Evolutionary conservation across 2,888 invertebrate species (phyloP), one percentile per base, ranked within the genome.

Genomic region (Lampropteryx suffumata): DNA sequence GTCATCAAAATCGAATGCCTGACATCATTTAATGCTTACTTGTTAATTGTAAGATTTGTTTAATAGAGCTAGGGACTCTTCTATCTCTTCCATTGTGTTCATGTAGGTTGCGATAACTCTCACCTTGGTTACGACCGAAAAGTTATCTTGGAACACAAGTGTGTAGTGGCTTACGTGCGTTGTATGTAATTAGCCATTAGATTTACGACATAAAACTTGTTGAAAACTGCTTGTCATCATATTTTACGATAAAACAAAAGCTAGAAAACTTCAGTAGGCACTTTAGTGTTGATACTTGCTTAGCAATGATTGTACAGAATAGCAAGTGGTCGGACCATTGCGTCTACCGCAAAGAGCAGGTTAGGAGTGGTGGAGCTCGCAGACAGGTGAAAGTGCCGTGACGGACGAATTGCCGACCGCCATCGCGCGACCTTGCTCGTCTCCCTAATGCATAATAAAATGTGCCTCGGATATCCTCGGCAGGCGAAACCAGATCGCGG

Each of bases 331-430:
- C 26, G 42, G 17, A 24, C 48, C 55, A 56, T 61, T 36, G 45
- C 40, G 32, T 42, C 54, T 50, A 43, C 46, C 55, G 55, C 39
- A 45, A 55, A 60, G 54, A 56, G 54, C 56, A 24, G 59, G 61
- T 44, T 57, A 58, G 63, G 52, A 66, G 63, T 45, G 53, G 66
- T 60, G 62, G 34, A 36, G 30, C 30, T 10, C 56, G 61, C 64
- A 74, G 74, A 75, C 73, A 42, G 78, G 83, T 81, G 85, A 86
- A 85, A 86, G 85, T 83, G 73, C 66, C 68, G 71, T 70, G 66
- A 71, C 69, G 69, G 48, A 58, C 46, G 12, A 41, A 41, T 21
- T 26, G 60, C 40, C 52, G 50, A 28, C 59, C 69, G 65, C 70
- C 64, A 66, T 62, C 61, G 69, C 69, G 73, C 76, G 84, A 81